Evolutionary conservation across 2,113 vertebrate genomes (phyloP).

Genomic region (Ceuthmochares aereus): DNA sequence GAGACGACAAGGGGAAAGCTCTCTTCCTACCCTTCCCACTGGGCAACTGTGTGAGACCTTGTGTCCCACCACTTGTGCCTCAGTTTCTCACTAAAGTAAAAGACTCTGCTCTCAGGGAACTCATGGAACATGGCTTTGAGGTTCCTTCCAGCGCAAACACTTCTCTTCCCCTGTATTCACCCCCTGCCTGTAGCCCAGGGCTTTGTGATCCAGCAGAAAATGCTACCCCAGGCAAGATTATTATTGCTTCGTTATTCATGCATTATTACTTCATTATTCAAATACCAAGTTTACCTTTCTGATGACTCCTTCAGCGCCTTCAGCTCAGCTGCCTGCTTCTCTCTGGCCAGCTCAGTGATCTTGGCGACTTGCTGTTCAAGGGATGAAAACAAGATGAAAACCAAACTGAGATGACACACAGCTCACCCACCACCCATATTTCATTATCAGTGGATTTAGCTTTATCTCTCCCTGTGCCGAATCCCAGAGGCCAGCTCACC

Average conservation of each 20-base stretch:
- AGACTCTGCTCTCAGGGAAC: not conserved
- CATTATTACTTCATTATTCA: not conserved
- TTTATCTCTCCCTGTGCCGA: not conserved
- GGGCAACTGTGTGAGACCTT: not conserved
- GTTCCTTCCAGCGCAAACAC: no score
- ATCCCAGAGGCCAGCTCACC: not conserved
- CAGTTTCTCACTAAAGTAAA: not conserved
- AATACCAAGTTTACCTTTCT: slow-evolving; percentile 77
- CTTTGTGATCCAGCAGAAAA: not conserved
- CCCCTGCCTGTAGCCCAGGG: not conserved
- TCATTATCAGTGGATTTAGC: not conserved
- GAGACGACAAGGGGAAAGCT: not conserved
- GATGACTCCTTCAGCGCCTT: slow-evolving; percentile 79
- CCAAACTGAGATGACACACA: not conserved
- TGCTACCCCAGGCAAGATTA: accelerated
- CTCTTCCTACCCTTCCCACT: not conserved
- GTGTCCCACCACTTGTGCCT: not conserved
- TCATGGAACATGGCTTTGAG: no score
- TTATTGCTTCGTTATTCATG: not conserved
- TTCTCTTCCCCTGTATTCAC: not conserved
- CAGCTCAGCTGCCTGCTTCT: slow-evolving; percentile 86
- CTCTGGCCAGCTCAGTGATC: slow-evolving; percentile 87
- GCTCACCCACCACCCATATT: not conserved
- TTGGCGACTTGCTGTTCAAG: slow-evolving; percentile 85
- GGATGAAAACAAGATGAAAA: not conserved